Evolutionary conservation across 1,140 invertebrate genomes (phyloP), one percentile per base, ranked within the genome.

Genomic region (Trigoniulus corallinus): DNA sequence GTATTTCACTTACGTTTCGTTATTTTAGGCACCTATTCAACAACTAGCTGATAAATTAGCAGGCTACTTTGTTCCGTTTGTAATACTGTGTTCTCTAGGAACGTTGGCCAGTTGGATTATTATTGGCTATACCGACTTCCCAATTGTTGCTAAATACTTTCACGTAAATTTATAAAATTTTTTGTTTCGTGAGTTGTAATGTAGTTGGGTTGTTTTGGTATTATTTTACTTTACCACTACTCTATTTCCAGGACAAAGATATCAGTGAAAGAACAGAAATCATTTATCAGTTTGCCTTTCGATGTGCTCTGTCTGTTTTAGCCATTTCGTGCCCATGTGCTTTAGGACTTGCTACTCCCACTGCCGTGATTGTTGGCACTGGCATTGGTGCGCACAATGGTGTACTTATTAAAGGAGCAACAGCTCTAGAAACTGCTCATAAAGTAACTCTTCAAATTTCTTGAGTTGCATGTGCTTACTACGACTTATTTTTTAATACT

Each of bases 281-380:
- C 12, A 73, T 89, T 25, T 77, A 91, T 47, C 84, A 93, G 59
- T 82, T 81, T 54, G 88, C 91, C 15, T 97, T 97, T 68, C 80
- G 93, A 61, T 96, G 91, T 67, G 91, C 93, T 0, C 72, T 98
- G 3, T 94, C 91, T 22, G 95, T 98, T 1, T 69, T 99, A 42
- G 88, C 93, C 3, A 98, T 99, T 54, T 94, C 96, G 1, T 99
- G 95, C 67, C 95, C 96, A 0, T 99, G 96, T 67, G 88, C 94
- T 23, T 69, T 99, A 7, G 96, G 96, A 1, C 68, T 99, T 51
- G 96, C 95, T 37, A 98, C 95, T 4, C 95, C 95, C 12, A 98
- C 95, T 0, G 95, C 93, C 2, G 92, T 97, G 0, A 97, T 97
- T 92, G 94, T 97, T 18, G 88, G 88, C 40, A 92, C 88, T 0